Evolutionary conservation across 2,113 vertebrate genomes (phyloP).

Genomic region (Isichthys henryi): DNA sequence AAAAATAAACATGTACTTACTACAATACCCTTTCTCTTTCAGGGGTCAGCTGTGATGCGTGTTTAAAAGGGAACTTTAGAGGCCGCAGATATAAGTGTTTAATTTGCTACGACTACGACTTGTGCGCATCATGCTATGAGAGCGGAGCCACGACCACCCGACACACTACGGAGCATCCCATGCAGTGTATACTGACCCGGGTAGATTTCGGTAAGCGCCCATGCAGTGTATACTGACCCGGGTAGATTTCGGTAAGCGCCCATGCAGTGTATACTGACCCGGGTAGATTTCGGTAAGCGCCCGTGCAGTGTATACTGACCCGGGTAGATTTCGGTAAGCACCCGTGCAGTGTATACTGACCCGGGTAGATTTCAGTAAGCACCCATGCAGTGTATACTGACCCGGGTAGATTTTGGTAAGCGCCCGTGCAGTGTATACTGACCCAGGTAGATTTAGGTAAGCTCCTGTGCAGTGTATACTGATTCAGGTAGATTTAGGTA

Average conservation of each 20-base stretch:
- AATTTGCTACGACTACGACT: slow-evolving; percentile 99
- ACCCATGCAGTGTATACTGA: neutral
- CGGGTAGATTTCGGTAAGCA: neutral
- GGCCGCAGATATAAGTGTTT: slow-evolving; percentile 97
- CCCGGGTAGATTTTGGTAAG: neutral
- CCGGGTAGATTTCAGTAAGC: neutral
- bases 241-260: slow-evolving; percentile 82
- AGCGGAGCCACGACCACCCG: slow-evolving; percentile 95
- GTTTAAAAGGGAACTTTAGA: slow-evolving; percentile 99
- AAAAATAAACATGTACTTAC: neutral
- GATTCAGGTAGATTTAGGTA: neutral
- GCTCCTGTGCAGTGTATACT: too few relatives aligned
- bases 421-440: neutral
- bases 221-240: slow-evolving; percentile 41
- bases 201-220: slow-evolving; percentile 92
- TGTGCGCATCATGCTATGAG: slow-evolving; percentile 98
- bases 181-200: slow-evolving; percentile 99
- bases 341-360: neutral
- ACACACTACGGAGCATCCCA: slow-evolving; percentile 97
- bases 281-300: slow-evolving; percentile 84
- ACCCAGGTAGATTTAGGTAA: neutral
- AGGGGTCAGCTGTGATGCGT: slow-evolving; percentile 99
- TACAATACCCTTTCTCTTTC: slow-evolving; percentile 44
- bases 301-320: neutral
- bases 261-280: slow-evolving; percentile 31